Evolutionary conservation across 1,140 invertebrate genomes (phyloP).

Genomic region (Cardiocondyla obscurior): DNA sequence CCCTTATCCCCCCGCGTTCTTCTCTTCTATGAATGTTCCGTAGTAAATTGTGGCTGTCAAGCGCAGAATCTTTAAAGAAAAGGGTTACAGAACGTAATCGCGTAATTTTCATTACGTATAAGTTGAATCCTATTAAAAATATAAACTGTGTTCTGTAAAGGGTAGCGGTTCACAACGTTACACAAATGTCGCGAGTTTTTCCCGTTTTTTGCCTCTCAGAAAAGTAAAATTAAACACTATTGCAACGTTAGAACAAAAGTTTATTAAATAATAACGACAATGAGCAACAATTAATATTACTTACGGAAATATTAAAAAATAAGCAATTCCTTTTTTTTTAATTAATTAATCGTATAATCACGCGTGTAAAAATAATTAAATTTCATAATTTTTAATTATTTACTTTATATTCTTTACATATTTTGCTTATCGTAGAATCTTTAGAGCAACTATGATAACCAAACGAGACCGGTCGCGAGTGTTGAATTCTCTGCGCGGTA

Average conservation of each 20-base stretch:
- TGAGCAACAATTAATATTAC: background rate
- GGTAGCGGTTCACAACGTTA: background rate
- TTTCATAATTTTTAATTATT: background rate
- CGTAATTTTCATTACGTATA: constrained; percentile 45
- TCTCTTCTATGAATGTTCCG: constrained; percentile 17
- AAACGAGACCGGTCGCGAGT: background rate
- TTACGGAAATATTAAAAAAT: background rate
- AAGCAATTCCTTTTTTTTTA: background rate
- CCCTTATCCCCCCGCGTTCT: constrained; percentile 24
- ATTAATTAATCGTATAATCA: background rate
- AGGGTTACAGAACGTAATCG: constrained; percentile 41
- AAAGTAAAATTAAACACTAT: constrained; percentile 1
- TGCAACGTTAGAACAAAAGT: background rate
- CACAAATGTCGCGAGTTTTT: constrained; percentile 20
- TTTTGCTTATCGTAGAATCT: background rate
- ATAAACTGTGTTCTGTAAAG: background rate
- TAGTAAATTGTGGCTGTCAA: constrained; percentile 47
- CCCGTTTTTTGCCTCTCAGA: background rate
- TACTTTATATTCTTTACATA: background rate
- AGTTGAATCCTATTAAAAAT: constrained; percentile 14
- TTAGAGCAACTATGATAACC: background rate
- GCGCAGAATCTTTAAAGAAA: constrained; percentile 38
- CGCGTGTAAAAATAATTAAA: background rate
- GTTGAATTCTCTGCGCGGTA: background rate
- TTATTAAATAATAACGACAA: constrained; percentile 1